These are phyloP conservation scores for Poecilia latipinna DNA, from an alignment of 2,113 vertebrate genomes.

Conservation along the genomic window DNA sequence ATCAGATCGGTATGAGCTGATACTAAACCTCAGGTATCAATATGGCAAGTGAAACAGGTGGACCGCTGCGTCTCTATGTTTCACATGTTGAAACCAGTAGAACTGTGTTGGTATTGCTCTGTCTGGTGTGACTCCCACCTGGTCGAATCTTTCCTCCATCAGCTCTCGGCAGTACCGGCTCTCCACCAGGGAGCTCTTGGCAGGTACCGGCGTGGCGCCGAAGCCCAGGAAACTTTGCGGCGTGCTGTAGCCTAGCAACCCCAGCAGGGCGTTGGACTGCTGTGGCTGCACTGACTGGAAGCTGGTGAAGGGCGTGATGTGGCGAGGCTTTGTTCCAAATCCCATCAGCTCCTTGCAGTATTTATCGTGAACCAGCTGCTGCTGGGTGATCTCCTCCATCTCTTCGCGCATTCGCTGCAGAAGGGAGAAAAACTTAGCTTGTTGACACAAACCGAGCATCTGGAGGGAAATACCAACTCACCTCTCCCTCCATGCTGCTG, in stretches of 20 bases:
- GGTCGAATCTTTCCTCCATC: slow-evolving; percentile 98
- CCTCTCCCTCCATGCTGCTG: slow-evolving; percentile 99
- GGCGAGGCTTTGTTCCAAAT: slow-evolving; percentile 94
- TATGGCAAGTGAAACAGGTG: too few relatives aligned
- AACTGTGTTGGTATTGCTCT: neutral
- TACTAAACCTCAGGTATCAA: too few relatives aligned
- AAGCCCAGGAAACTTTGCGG: slow-evolving; percentile 94
- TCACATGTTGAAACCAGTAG: neutral
- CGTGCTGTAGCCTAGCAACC: slow-evolving; percentile 92
- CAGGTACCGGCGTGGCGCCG: slow-evolving; percentile 85
- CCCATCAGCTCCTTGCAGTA: slow-evolving; percentile 98
- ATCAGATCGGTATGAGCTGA: too few relatives aligned
- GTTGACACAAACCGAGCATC: neutral
- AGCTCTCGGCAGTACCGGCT: slow-evolving; percentile 96
- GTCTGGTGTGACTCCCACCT: slow-evolving; percentile 74
- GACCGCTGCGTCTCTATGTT: neutral
- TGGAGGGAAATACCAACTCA: slow-evolving; percentile 65
- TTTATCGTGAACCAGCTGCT: slow-evolving; percentile 96
- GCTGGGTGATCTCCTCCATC: slow-evolving; percentile 99
- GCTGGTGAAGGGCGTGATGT: slow-evolving; percentile 96
- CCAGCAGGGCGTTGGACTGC: slow-evolving; percentile 93
- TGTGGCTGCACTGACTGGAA: slow-evolving; percentile 96
- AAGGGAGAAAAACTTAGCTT: neutral
- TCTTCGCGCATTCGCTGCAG: slow-evolving; percentile 94
- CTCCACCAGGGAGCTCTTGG: slow-evolving; percentile 92